Base-by-base conservation (phyloP, 2,113 vertebrate species). In the Promerops cafer region DNA sequence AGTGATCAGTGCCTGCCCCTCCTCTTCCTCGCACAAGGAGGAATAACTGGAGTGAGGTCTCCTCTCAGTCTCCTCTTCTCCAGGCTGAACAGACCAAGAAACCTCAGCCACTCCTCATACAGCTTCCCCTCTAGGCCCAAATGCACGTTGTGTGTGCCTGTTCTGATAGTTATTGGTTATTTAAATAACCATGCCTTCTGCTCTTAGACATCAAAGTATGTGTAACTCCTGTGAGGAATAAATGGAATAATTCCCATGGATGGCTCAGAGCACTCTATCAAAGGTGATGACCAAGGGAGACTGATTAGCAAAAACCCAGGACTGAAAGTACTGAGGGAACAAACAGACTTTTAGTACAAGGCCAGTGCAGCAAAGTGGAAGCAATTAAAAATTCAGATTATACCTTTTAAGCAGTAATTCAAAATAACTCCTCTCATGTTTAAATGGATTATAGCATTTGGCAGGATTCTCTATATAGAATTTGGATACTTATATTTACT, bases 81-180 rank as follows among this genome's bases (percentile, higher is more conserved):
- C 16, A 18, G 15, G 18, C 66, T 57, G 35, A 65, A 10, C 31
- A 57, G 31, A 44, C 37, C 52, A 4, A 60, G 39, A 5, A 7
- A 7, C 27, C 24, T 82, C 60, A 52, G n/a, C 13, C 1, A 0
- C 28, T 52, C 6, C 20, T 68, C 19, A 5, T 4, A 28, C 0
- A 1, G 39, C 39, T 89, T 60, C 20, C 10, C 11, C 15, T 2
- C 53, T 18, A 35, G 11, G 39, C 17, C 61, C 45, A 68, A 45
- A 27, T 40, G 33, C 27, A 60, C 2, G 1, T 16, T 24, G 2
- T 39, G 30, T 54, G 31, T 35, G 16, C 16, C 33, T 75, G 21
- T 91, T 81, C 33, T 37, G 18, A 16, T 49, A 50, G 80, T 27
- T 84, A 45, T 3, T 52, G 39, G 57, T 3, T 64, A 64, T 71